A percentile compares a stretch with the other conserved stretches of the same genome.
These are phyloP conservation scores for Hydropsyche tenuis DNA, from an alignment of 1,140 invertebrate genomes.

Conservation along the genomic window DNA sequence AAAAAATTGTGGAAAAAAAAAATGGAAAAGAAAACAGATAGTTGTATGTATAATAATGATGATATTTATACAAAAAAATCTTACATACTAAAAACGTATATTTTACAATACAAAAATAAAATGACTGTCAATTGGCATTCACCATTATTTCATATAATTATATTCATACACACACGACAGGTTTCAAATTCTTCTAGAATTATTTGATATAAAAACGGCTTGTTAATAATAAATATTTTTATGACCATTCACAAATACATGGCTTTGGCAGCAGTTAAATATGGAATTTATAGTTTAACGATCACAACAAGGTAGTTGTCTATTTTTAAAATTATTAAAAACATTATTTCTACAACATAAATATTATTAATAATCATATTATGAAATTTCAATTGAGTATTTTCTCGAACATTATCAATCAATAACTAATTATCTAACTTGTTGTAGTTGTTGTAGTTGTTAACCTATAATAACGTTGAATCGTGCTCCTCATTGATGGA, in stretches of 20 bases:
- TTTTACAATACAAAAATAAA: slow-evolving; percentile 35
- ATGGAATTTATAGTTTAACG: not conserved
- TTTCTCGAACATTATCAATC: too few relatives aligned
- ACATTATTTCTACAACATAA: too few relatives aligned
- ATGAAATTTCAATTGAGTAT: not conserved
- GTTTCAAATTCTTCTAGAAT: slow-evolving; percentile 16
- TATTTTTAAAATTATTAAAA: too few relatives aligned
- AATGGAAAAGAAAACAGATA: slow-evolving; percentile 16
- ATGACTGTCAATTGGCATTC: slow-evolving; percentile 43
- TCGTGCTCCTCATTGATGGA: not conserved
- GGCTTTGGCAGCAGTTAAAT: slow-evolving; percentile 31
- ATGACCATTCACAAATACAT: slow-evolving; percentile 12
- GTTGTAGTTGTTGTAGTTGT: too few relatives aligned
- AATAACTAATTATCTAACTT: too few relatives aligned
- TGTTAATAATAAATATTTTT: slow-evolving; percentile 2
- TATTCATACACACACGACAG: slow-evolving; percentile 45
- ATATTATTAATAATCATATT: not conserved
- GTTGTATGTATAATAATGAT: slow-evolving; percentile 37
- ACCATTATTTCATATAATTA: slow-evolving; percentile 44
- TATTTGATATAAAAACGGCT: slow-evolving; percentile 11
- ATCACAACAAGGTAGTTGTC: too few relatives aligned
- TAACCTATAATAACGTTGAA: too few relatives aligned
- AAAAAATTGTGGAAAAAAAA: slow-evolving; percentile 13
- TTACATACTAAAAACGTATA: slow-evolving; percentile 39
- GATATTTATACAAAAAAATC: slow-evolving; percentile 41